Evolutionary conservation across 2,113 vertebrate species (phyloP).

Genomic region (Festucalex cinctus): DNA sequence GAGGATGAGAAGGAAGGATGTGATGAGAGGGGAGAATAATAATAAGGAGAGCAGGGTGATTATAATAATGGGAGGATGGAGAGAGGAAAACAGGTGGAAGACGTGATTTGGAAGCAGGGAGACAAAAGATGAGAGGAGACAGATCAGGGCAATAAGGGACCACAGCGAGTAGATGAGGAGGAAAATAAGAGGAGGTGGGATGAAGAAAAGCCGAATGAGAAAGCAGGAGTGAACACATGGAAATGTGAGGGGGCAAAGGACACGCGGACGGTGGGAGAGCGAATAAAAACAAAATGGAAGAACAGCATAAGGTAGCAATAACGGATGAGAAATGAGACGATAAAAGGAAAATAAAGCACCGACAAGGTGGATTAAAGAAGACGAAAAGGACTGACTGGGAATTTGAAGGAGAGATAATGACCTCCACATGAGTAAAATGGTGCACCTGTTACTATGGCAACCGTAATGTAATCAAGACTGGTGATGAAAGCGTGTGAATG

Average conservation of each 20-base stretch:
- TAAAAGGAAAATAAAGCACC: not conserved
- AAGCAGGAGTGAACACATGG: not conserved
- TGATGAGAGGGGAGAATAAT: slow-evolving; percentile 16
- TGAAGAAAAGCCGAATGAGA: not conserved
- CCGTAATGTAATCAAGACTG: slow-evolving; percentile 14
- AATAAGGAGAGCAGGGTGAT: slow-evolving; percentile 22
- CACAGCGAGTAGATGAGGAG: not conserved
- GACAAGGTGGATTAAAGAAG: not conserved
- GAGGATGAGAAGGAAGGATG: slow-evolving; percentile 14
- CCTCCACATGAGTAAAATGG: slow-evolving; percentile 24
- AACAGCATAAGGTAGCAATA: too few relatives aligned
- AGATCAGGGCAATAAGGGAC: not conserved
- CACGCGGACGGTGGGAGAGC: not conserved
- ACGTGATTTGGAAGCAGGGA: not conserved
- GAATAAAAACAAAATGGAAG: not conserved
- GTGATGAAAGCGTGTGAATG: slow-evolving; percentile 2
- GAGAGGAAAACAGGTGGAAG: not conserved
- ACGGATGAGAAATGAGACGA: not conserved
- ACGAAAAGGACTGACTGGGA: slow-evolving; percentile 7
- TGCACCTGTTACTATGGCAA: slow-evolving; percentile 32
- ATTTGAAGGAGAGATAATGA: slow-evolving; percentile 1
- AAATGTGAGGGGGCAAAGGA: not conserved
- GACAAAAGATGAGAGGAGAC: not conserved
- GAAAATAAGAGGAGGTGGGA: not conserved
- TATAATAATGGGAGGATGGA: slow-evolving; percentile 1